Percentiles rank a stretch among this genome's conserved stretches.
phyloP scores from a whole-genome alignment of 2,888 invertebrate genomes.

The Standfussiana lucernea region DNA sequence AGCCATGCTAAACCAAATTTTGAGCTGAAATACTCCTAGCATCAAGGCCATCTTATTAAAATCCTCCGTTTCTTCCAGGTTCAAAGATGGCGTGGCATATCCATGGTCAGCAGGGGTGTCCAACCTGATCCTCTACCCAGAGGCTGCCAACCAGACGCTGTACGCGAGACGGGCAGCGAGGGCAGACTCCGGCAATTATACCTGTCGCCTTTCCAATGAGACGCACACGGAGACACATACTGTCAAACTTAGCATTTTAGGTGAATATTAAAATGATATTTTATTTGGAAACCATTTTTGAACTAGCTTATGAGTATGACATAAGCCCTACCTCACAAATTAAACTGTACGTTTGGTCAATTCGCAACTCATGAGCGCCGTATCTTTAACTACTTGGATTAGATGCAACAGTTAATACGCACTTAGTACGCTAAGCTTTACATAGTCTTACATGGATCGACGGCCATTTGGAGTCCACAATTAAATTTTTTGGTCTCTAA shows the following conservation, averaged over 20 bases:
- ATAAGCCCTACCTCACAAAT: background rate
- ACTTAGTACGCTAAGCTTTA: background rate
- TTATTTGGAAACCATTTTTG: background rate
- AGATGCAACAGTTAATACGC: background rate
- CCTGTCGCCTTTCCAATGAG: conserved; percentile 93
- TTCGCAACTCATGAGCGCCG: background rate
- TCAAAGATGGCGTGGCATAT: conserved; percentile 93
- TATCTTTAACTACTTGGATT: background rate
- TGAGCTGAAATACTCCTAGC: background rate
- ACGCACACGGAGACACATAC: conserved; percentile 92
- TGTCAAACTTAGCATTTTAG: conserved; percentile 92
- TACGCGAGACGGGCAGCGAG: conserved; percentile 92
- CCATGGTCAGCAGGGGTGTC: conserved; percentile 94
- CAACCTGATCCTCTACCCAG: conserved; percentile 93
- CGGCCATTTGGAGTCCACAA: background rate
- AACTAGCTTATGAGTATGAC: background rate
- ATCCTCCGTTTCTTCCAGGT: conserved; percentile 89
- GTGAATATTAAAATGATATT: conserved; percentile 82
- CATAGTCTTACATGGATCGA: background rate
- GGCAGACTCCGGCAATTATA: conserved; percentile 94
- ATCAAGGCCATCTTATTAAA: conserved; percentile 2
- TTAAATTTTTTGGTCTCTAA: background rate
- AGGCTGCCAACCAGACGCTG: conserved; percentile 95
- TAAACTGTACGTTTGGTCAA: background rate
- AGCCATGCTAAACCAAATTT: background rate